phyloP scores from a whole-genome alignment of 2,113 vertebrate species.

The Crotalus viridis region DNA sequence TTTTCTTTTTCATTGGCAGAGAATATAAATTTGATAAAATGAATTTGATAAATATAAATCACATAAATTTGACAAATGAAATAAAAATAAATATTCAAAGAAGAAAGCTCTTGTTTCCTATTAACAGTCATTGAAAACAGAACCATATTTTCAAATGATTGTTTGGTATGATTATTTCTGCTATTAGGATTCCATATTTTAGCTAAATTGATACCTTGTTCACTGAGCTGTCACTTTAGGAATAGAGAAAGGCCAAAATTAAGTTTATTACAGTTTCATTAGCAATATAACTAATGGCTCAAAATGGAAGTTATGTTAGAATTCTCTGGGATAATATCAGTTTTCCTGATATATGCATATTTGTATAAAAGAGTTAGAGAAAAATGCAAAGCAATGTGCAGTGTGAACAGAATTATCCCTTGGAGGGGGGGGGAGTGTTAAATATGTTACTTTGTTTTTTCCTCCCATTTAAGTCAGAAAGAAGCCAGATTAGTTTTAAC shows the following conservation, averaged over 20 bases:
- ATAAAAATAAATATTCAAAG: not conserved
- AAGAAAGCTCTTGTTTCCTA: not conserved
- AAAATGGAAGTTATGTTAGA: not conserved
- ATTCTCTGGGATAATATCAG: not conserved
- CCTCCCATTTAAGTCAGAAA: slow-evolving; percentile 36
- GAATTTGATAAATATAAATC: not conserved
- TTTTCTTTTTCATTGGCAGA: not conserved
- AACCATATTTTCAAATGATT: not conserved
- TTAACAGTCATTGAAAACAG: not conserved
- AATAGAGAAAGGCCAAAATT: not conserved
- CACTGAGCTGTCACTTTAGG: not conserved
- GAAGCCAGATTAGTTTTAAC: slow-evolving; percentile 52
- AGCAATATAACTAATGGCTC: not conserved
- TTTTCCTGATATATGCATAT: not conserved
- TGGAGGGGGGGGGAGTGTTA: not conserved
- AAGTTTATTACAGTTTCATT: not conserved
- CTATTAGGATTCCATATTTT: not conserved
- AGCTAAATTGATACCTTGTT: not conserved
- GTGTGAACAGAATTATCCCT: not conserved
- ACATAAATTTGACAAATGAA: not conserved
- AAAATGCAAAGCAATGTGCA: not conserved
- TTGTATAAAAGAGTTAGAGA: not conserved
- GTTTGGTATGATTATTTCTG: not conserved
- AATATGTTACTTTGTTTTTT: slow-evolving; percentile 6
- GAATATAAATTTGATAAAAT: not conserved